These are phyloP conservation scores for Synergus umbraculus DNA, from an alignment of 2,888 invertebrate genomes.

Conservation along the genomic window DNA sequence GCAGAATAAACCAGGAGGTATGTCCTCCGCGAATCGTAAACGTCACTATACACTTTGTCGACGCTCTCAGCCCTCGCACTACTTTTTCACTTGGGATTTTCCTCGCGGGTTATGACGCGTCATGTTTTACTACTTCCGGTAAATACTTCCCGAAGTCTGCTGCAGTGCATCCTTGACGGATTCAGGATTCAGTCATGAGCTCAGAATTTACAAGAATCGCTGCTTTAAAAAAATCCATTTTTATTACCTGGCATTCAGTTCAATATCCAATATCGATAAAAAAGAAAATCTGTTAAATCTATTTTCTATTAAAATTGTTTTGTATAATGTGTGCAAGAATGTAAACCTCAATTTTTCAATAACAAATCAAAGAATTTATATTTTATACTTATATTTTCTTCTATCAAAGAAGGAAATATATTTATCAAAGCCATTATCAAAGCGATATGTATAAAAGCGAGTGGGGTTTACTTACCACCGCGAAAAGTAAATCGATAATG, in stretches of 20 bases:
- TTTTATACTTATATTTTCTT: no score
- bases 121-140: conserved; percentile 26
- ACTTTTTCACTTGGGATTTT: conserved; percentile 28
- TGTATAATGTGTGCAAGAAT: background rate
- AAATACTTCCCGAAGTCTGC: background rate
- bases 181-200: background rate
- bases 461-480: conserved; percentile 45
- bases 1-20: conserved; percentile 52
- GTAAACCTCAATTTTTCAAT: background rate
- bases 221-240: background rate
- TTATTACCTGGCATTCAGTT: background rate
- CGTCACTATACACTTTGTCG: conserved; percentile 57
- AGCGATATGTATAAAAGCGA: background rate
- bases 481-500: conserved; percentile 71
- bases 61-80: conserved; percentile 27
- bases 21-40: conserved; percentile 57
- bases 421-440: background rate
- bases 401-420: no score
- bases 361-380: background rate
- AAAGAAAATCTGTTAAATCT: background rate
- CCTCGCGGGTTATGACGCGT: conserved; percentile 1
- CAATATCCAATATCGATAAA: background rate
- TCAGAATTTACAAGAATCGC: background rate
- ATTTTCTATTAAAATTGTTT: background rate
- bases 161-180: background rate